Base-by-base conservation (phyloP, 1,140 invertebrate genomes). In the Hyles euphorbiae region DNA sequence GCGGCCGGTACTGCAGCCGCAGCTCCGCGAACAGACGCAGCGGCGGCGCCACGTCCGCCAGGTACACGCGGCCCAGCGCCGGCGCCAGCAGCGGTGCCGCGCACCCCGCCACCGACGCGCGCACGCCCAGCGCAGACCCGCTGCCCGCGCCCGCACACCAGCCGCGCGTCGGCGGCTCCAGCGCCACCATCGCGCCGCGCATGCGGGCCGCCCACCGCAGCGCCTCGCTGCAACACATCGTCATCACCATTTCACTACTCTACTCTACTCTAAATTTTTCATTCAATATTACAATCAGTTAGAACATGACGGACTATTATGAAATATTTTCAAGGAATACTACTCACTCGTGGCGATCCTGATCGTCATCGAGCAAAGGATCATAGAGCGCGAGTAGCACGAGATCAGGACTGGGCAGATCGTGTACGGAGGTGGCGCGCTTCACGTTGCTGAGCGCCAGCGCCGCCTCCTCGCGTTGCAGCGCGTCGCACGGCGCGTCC, bases 21-120 rank as follows among this genome's bases (percentile, higher is more conserved):
- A 94, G 91, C 68, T 95, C 93, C 51, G 90, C 87, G 85, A 95
- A 97, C 46, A 97, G 91, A 76, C 92, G 91, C 58, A 93, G 90
- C 10, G 96, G 96, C 74, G 97, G 91, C 58, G 94, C 94, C 68
- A 98, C 90, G 89, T 97, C 96, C 83, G 95, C 96, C 56, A 98
- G 91, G 88, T 97, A 97, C 58, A 97, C 88, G 88, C 95, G 94
- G 47, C 96, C 96, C 85, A 94, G 94, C 55, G 91, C 91, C 54
- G 89, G 78, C 55, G 91, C 91, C 78, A 94, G 93, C 64, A 93
- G 91, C 8, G 96, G 87, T 49, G 96, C 96, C 78, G 97, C 88
- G 46, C 92, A 93, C 52, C 94, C 93, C 59, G 61, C 22, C 57
- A 97, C 86, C 54, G 94, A 93, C 79, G 93, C 96, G 88, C 96